Base-by-base conservation (phyloP, 2,888 invertebrate species). In the Abrostola triplasia region DNA sequence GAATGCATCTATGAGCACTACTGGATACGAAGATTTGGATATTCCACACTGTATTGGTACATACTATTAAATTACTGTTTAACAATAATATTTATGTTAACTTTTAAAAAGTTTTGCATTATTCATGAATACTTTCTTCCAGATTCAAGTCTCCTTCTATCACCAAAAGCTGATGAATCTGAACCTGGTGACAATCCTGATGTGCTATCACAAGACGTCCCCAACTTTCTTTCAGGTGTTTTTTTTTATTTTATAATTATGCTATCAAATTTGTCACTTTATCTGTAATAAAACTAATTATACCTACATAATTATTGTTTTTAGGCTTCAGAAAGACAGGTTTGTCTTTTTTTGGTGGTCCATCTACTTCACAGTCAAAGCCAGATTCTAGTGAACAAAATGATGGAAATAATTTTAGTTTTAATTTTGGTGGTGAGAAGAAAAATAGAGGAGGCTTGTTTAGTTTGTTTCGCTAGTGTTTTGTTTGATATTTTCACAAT, bases 61-160 rank as follows among this genome's bases (percentile, higher is more conserved):
- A n/a, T 10, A 11, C 36, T 36, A 10, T 47, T 57, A 36, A 11
- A 37, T 36, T 10, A 11, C 36, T 36, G n/a, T 47, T 57, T 37
- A 11, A 37, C 35, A 37, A 24, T 24, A 24, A n/a, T 24, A 24
- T 2, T 24, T 24, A 24, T 24, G 24, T 24, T n/a, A n/a, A n/a
- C n/a, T n/a, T n/a, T n/a, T n/a, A n/a, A n/a, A n/a, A n/a, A n/a
- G n/a, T n/a, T n/a, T n/a, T n/a, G n/a, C n/a, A n/a, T n/a, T n/a
- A n/a, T n/a, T 24, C 24, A 24, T 24, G 1, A 24, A 24, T 2
- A 24, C 24, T 24, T 41, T 47, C 61, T 84, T 86, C 51, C 76
- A 93, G 93, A 94, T 84, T 85, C 92, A 50, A 92, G 87, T 73
- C 80, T 93, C 13, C 85, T 94, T 55, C 76, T 92, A 50, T 94